These are phyloP conservation scores for Furcifer pardalis DNA, from an alignment of 2,797 vertebrate species.

Conservation along the genomic window DNA sequence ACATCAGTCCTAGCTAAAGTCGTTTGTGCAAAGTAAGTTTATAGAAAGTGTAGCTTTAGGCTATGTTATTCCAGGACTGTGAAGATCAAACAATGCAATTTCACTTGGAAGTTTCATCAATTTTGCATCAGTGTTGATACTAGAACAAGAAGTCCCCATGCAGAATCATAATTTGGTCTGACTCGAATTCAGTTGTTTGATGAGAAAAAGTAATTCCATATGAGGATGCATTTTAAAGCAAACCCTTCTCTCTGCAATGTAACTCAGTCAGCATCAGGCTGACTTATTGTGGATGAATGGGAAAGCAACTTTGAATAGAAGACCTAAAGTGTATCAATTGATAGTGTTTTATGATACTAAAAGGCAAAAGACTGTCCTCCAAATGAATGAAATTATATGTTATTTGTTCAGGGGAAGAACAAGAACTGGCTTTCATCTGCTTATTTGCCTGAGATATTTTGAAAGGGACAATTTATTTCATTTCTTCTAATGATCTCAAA, in stretches of 20 bases:
- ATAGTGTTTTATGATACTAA: constrained; percentile 82
- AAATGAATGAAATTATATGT: constrained; percentile 88
- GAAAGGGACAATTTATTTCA: constrained; percentile 78
- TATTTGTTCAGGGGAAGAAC: constrained; percentile 86
- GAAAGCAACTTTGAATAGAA: constrained; percentile 73
- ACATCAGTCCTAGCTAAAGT: constrained; percentile 75
- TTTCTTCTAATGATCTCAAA: constrained; percentile 76
- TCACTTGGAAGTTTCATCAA: constrained; percentile 85
- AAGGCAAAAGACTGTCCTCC: constrained; percentile 80
- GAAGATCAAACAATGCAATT: constrained; percentile 88
- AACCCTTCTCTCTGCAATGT: constrained; percentile 64
- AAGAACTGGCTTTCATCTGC: constrained; percentile 83
- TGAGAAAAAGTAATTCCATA: constrained; percentile 78
- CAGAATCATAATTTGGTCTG: constrained; percentile 80
- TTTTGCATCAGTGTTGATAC: constrained; percentile 85
- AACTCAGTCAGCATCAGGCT: constrained; percentile 55
- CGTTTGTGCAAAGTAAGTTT: constrained; percentile 84
- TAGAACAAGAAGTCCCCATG: constrained; percentile 72
- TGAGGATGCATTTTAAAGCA: constrained; percentile 71
- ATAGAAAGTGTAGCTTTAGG: constrained; percentile 83
- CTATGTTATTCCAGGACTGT: constrained; percentile 81
- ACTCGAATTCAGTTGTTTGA: constrained; percentile 79
- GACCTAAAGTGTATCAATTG: constrained; percentile 80
- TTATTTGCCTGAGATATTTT: constrained; percentile 86
- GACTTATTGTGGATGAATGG: constrained; percentile 66